Percentiles rank a stretch among this genome's conserved stretches.
phyloP scores from a whole-genome alignment of 37 sponge, comb jelly and placozoan species.

The Hormiphora californensis region DNA sequence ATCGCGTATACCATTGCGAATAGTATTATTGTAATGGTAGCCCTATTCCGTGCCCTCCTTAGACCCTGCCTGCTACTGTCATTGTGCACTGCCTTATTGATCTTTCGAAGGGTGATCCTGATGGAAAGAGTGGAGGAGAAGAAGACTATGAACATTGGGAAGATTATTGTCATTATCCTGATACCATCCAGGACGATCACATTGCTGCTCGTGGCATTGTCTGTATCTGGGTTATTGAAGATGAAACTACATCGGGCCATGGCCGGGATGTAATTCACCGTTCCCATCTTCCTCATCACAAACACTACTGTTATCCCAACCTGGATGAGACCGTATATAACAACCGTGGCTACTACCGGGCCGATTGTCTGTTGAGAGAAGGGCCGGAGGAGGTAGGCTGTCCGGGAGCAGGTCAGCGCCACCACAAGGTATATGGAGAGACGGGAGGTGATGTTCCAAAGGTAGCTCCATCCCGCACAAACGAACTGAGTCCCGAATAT shows the following conservation, averaged over 20 bases:
- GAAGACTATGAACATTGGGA: constrained; percentile 34
- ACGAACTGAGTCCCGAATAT: background rate
- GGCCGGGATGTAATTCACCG: background rate
- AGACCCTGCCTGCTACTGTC: background rate
- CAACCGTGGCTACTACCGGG: background rate
- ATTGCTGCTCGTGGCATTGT: background rate
- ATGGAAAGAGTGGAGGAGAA: background rate
- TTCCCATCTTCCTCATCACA: background rate
- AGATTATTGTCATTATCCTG: background rate
- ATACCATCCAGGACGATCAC: background rate
- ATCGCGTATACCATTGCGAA: background rate
- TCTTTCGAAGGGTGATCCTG: background rate
- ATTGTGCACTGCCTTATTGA: background rate
- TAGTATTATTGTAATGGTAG: background rate
- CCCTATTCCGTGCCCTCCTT: background rate
- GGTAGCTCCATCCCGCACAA: constrained; percentile 1
- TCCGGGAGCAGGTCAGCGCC: background rate
- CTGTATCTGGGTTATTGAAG: too few species aligned
- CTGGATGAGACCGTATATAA: background rate
- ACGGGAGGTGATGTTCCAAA: background rate
- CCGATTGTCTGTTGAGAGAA: background rate
- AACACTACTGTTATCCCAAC: background rate
- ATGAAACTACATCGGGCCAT: background rate
- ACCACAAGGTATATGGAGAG: constrained; percentile 28
- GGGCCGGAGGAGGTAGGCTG: background rate